Percentiles rank a stretch among this genome's conserved stretches.
Conservation (phyloP, 2,888 invertebrate species). For the Geotrupes spiniger region DNA sequence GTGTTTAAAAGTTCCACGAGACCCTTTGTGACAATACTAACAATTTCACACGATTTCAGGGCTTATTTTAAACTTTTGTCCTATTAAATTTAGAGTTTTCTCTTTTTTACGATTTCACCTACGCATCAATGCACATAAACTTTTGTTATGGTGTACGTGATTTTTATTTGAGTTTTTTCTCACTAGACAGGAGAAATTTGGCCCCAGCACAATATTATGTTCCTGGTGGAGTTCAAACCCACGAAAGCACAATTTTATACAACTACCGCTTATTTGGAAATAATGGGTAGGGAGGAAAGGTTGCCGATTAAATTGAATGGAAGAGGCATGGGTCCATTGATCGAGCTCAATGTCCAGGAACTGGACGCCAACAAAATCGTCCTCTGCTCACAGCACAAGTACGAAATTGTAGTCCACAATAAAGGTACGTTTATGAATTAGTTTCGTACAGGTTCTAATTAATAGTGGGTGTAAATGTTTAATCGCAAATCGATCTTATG, state of each 20-base stretch:
- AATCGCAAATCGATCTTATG: too few species aligned
- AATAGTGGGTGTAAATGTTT: too few species aligned
- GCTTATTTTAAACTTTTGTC: too few species aligned
- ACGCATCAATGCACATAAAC: too few species aligned
- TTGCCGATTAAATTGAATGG: slow-evolving; percentile 56
- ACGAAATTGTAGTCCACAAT: slow-evolving; percentile 59
- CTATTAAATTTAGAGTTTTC: too few species aligned
- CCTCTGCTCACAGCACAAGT: slow-evolving; percentile 58
- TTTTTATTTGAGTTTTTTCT: background rate
- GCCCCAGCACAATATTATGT: slow-evolving; percentile 55
- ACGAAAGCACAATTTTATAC: slow-evolving; percentile 53
- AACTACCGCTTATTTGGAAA: slow-evolving; percentile 57
- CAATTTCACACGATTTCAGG: too few species aligned
- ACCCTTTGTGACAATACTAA: too few species aligned
- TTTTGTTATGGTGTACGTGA: too few species aligned
- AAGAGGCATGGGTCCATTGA: slow-evolving; percentile 57
- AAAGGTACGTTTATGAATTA: slow-evolving; percentile 55
- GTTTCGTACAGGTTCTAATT: too few species aligned
- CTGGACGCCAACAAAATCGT: slow-evolving; percentile 59
- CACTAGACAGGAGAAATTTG: slow-evolving; percentile 58
- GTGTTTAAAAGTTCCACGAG: too few species aligned
- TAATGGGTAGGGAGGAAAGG: slow-evolving; percentile 56
- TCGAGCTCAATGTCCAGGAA: slow-evolving; percentile 56
- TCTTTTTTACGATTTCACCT: too few species aligned
- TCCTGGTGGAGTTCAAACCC: slow-evolving; percentile 58